phyloP scores from a whole-genome alignment of 30 jellyfish, hydroid and myxozoan genomes.

The Hydractinia echinata region DNA sequence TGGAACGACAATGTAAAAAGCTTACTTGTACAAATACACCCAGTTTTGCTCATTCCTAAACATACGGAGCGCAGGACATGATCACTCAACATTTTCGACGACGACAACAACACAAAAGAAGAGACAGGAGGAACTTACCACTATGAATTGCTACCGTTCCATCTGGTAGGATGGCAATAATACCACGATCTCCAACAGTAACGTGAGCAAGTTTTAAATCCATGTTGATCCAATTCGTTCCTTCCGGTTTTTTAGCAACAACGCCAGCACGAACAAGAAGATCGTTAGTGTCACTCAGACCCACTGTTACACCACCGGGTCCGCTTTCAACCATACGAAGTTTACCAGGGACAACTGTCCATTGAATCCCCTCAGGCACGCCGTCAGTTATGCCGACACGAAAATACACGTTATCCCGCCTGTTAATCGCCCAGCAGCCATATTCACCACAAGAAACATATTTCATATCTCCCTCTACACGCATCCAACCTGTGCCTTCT shows the following conservation, averaged over 20 bases:
- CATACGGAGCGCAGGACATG: no score
- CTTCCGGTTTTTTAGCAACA: conserved; percentile 74
- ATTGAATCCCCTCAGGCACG: conserved; percentile 78
- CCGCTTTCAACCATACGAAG: conserved; percentile 76
- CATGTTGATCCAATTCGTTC: conserved; percentile 63
- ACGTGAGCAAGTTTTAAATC: conserved; percentile 76
- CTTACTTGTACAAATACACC: no score
- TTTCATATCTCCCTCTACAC: conserved; percentile 66
- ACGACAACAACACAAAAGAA: no score
- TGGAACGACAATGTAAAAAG: no score
- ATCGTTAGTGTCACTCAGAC: conserved; percentile 59
- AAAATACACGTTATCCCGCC: conserved; percentile 63
- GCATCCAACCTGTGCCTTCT: conserved; percentile 91
- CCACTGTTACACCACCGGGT: conserved; percentile 75
- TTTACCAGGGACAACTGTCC: conserved; percentile 82
- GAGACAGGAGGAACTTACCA: conserved; percentile 36
- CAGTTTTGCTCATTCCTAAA: no score
- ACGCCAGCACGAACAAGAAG: conserved; percentile 45
- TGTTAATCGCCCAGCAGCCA: conserved; percentile 94
- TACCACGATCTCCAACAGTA: conserved; percentile 77
- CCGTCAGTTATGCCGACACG: conserved; percentile 60
- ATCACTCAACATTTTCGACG: no score
- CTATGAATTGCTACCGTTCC: conserved; percentile 78
- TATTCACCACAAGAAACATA: conserved; percentile 89
- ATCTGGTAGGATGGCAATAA: conserved; percentile 76